Base-by-base conservation (phyloP, 2,113 vertebrate species). In the Odocoileus hemionus region DNA sequence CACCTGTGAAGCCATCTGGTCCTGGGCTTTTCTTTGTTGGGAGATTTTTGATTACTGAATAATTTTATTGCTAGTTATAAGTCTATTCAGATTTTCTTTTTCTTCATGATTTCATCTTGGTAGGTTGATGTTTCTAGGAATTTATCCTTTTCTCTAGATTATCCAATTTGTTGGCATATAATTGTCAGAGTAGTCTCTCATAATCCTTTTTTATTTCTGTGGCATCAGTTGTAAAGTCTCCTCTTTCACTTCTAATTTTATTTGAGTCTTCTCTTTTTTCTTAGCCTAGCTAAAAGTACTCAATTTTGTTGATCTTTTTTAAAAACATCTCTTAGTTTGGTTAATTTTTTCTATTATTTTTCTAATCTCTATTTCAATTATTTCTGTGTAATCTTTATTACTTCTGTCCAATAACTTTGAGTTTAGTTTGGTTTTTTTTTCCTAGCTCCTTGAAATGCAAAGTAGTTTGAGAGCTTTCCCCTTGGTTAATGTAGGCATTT, bases 171-270 rank as follows among this genome's bases (percentile, higher is more conserved):
- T 89, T 96, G 43, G 26, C 39, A 30, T 58, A 30, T 57, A 92
- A 58, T 94, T 91, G 9, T 79, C 45, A n/a, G 47, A 83, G 30
- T 96, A 89, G 47, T 70, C 60, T 96, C 58, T 57, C 82, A 33
- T 50, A 86, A 86, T 82, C 11, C 26, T 47, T 88, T 91, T 88
- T 83, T 52, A 91, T 94, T 91, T 88, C 26, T 96, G 55, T 89
- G 57, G 30, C 52, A 89, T 91, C 91, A 64, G 2, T 85, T 93
- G 6, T 58, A 70, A 45, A 57, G 14, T 80, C 23, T 52, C 28
- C 33, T 57, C 58, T 85, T 96, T 93, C 6, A 74, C 90, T 91
- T 36, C 21, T 84, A n/a, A 87, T 94, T 95, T 91, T 88, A 86
- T 45, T 67, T 80, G 36, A 70, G 15, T 83, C 78, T 52, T 91